A percentile compares a stretch with the other conserved stretches of the same genome.
Evolutionary conservation across 2,888 invertebrate genomes (phyloP).

Genomic region (Limnephilus lunatus): DNA sequence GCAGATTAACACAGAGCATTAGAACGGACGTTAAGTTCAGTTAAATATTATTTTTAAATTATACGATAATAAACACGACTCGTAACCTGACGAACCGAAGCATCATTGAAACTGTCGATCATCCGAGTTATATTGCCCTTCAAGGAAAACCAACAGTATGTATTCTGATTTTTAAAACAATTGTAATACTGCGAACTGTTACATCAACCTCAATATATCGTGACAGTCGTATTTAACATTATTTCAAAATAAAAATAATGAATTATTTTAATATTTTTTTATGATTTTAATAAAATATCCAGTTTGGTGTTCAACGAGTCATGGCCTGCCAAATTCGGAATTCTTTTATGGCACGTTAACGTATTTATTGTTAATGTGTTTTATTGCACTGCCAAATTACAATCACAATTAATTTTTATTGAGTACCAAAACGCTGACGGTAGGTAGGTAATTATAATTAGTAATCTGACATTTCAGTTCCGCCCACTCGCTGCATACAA

Average conservation of each 20-base stretch:
- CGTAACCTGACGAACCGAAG: too few relatives aligned
- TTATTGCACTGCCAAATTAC: not conserved
- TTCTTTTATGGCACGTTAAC: not conserved
- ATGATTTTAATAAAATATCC: not conserved
- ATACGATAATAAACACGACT: too few relatives aligned
- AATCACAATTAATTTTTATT: not conserved
- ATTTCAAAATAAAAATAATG: not conserved
- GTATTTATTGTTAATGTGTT: not conserved
- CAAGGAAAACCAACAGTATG: too few relatives aligned
- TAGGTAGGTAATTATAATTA: constrained; percentile 5
- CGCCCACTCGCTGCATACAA: not conserved
- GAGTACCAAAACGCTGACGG: not conserved
- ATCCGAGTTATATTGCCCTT: too few relatives aligned
- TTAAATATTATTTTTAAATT: too few relatives aligned
- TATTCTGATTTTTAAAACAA: too few relatives aligned
- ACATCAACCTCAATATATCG: too few relatives aligned
- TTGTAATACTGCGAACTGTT: too few relatives aligned
- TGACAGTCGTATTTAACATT: not conserved
- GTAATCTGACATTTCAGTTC: not conserved
- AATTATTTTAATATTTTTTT: not conserved
- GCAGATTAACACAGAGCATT: too few relatives aligned
- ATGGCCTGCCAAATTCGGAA: not conserved
- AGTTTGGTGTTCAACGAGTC: not conserved
- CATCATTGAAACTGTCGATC: too few relatives aligned
- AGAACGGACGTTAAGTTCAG: too few relatives aligned